Base-by-base conservation (phyloP, 2,113 vertebrate genomes). In the Irena cyanogastra region DNA sequence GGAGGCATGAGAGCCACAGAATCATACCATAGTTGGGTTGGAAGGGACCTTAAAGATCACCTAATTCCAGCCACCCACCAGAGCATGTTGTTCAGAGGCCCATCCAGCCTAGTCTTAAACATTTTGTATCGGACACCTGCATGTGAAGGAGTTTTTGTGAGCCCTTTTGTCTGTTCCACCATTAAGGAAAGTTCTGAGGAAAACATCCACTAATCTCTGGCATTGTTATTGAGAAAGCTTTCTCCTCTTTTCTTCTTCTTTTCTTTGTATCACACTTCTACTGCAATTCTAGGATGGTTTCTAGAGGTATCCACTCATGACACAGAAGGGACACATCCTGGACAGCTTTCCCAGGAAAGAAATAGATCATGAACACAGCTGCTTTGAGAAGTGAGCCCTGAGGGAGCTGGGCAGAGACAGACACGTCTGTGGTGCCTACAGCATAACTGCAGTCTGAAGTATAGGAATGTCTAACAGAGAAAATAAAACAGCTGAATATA, bases 71-170 rank as follows among this genome's bases (percentile, higher is more conserved):
- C 10, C 5, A 31, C 8, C 10, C 18, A 23, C 21, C 12, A 21
- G 8, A 33, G 3, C 15, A 28, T 6, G 9, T 28, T 39, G 3
- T 12, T 74, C 28, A 44, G 44, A 56, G 10, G 6, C 37, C 45
- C 22, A 45, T 39, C 18, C 54, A 61, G 19, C 33, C 60, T 52
- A 11, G 13, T 30, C 39, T 53, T 45, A 19, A 44, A 39, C 16
- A 21, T 13, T 80, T 11, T 30, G 2, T 52, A 4, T 3, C 30
- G 11, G 37, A 79, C 6, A 60, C 4, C 15, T 41, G 9, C 26
- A 13, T 28, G n/a, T 20, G 21, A 76, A 70, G 23, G 11, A 64
- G 2, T 59, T 71, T 50, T 54, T 0, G 0, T 81, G 33, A 50
- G 6, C 17, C 42, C 14, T 74, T 45, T 23, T 57, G 3, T 12